Percentiles rank a stretch among this genome's conserved stretches.
phyloP scores from a whole-genome alignment of 2,888 invertebrate species.

The Euzetes globulus region DNA sequence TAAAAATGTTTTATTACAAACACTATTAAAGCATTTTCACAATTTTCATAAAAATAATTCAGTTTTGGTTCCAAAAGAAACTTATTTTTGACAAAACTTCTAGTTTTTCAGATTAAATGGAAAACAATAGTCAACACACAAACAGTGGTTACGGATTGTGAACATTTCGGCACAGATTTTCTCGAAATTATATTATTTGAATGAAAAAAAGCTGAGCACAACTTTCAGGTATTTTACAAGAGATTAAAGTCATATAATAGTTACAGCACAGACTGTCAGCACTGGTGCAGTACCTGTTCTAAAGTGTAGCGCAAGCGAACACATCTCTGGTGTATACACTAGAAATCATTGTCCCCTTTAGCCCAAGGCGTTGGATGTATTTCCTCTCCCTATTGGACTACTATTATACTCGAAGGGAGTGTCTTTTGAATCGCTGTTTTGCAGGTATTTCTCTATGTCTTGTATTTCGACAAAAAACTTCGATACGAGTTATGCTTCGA shows the following conservation, averaged over 20 bases:
- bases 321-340: background rate
- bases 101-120: background rate
- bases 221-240: background rate
- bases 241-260: background rate
- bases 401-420: conserved; percentile 14
- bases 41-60: background rate
- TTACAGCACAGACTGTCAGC: background rate
- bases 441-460: conserved; percentile 4
- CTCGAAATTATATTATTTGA: conserved; percentile 5
- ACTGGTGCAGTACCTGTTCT: conserved; percentile 18
- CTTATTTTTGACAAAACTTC: background rate
- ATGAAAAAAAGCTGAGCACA: background rate
- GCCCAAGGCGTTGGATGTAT: conserved; percentile 23
- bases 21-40: background rate
- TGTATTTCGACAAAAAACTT: background rate
- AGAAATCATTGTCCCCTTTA: conserved; percentile 22
- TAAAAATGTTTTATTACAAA: background rate
- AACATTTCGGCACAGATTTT: conserved; percentile 24
- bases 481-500: conserved; percentile 10
- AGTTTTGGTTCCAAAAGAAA: background rate
- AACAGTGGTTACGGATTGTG: background rate
- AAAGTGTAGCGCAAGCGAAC: conserved; percentile 16
- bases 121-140: background rate
- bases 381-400: conserved; percentile 17
- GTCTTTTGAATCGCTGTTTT: background rate